These are phyloP conservation scores for Micromesistius poutassou DNA, from an alignment of 2,797 vertebrate genomes.

Conservation along the genomic window DNA sequence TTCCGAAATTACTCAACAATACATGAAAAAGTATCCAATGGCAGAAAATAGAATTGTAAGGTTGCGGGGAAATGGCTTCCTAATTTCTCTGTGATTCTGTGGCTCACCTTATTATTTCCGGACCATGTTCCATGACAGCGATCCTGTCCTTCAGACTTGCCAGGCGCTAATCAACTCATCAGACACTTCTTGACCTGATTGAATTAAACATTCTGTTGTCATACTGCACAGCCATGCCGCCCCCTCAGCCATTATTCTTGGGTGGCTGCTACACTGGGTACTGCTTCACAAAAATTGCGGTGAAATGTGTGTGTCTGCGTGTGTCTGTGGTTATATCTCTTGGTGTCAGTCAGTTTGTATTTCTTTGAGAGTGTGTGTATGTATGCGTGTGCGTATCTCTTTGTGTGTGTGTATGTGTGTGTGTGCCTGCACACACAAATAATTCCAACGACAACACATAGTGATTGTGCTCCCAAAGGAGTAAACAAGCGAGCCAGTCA, in stretches of 20 bases:
- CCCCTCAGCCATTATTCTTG: too few species aligned
- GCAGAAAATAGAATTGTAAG: neutral
- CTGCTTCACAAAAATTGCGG: neutral
- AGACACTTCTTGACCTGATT: slow-evolving; percentile 35
- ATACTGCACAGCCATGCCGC: slow-evolving; percentile 5
- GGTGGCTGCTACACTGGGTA: neutral
- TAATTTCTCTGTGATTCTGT: neutral
- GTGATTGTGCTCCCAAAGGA: neutral
- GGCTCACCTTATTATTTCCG: too few species aligned
- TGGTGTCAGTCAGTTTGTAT: neutral
- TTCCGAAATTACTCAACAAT: neutral
- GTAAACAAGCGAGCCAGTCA: neutral
- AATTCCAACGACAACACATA: neutral
- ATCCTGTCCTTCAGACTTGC: slow-evolving; percentile 6
- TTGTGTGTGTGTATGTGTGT: neutral
- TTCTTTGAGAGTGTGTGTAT: neutral
- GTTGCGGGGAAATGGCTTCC: neutral
- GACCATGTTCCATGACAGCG: too few species aligned
- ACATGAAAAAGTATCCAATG: neutral
- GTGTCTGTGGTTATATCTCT: neutral
- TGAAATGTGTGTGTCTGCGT: neutral
- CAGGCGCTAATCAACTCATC: slow-evolving; percentile 27
- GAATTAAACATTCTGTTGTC: slow-evolving; percentile 45
- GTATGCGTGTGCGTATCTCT: neutral
- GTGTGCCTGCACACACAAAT: neutral